A percentile compares a stretch with the other conserved stretches of the same genome.
Conservation (phyloP, 2,888 invertebrate genomes). For the Caenorhabditis angaria region DNA sequence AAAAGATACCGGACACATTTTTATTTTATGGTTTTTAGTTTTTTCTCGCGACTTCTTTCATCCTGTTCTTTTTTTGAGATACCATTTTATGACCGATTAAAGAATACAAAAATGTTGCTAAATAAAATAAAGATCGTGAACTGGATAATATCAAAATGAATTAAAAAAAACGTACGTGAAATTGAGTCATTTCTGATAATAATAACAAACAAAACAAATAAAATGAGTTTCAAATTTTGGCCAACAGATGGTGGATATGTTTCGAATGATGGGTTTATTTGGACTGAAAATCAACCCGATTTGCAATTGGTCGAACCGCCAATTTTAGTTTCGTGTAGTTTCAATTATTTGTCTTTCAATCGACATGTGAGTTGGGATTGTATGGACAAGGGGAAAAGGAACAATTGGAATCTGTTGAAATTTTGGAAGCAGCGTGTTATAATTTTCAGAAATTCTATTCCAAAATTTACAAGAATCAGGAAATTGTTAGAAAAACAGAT, state of each 20-base stretch:
- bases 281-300: conserved; percentile 44
- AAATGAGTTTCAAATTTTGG: background rate
- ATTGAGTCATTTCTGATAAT: background rate
- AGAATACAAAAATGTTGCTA: background rate
- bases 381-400: too few relatives aligned
- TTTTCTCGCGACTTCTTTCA: too few relatives aligned
- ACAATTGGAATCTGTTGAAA: too few relatives aligned
- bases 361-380: conserved; percentile 18
- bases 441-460: background rate
- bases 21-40: too few relatives aligned
- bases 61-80: too few relatives aligned
- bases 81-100: background rate
- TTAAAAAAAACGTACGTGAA: too few relatives aligned
- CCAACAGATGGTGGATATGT: conserved; percentile 12
- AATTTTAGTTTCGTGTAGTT: conserved; percentile 41
- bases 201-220: background rate
- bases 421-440: too few relatives aligned
- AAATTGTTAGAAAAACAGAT: background rate
- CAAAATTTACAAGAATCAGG: background rate
- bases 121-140: background rate
- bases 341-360: conserved; percentile 39
- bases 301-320: conserved; percentile 49
- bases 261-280: conserved; percentile 43
- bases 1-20: background rate
- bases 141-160: too few relatives aligned